phyloP scores from a whole-genome alignment of 2,113 vertebrate species.

The Andinoacara biseriatus region DNA sequence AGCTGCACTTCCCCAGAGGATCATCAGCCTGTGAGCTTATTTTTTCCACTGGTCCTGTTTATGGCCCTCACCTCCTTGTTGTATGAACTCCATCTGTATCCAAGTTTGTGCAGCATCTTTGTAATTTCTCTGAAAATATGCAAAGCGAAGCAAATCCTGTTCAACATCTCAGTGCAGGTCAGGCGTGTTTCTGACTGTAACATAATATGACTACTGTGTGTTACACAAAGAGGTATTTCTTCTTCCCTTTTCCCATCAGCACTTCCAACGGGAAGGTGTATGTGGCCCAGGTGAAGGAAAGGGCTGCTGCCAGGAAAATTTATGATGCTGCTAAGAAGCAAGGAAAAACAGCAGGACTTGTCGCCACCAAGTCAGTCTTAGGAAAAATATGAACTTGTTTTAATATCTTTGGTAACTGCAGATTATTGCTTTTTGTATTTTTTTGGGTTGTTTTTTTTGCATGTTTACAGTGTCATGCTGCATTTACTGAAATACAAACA shows the following conservation, averaged over 20 bases:
- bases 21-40: constrained; percentile 18
- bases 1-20: constrained; percentile 1
- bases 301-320: constrained; percentile 86
- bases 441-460: accelerated
- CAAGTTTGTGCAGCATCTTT: constrained; percentile 53
- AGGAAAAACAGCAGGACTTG: constrained; percentile 85
- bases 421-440: neutral
- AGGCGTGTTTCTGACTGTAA: constrained; percentile 29
- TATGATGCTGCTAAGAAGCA: constrained; percentile 84
- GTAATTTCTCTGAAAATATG: constrained; percentile 31
- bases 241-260: constrained; percentile 68
- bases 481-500: neutral
- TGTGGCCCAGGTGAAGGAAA: constrained; percentile 84
- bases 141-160: constrained; percentile 20
- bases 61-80: constrained; percentile 17
- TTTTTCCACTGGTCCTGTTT: constrained; percentile 48
- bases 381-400: neutral
- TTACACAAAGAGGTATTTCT: constrained; percentile 54
- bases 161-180: neutral
- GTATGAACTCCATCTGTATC: constrained; percentile 22
- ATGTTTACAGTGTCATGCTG: neutral
- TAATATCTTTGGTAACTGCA: neutral
- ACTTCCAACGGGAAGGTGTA: constrained; percentile 81
- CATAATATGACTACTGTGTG: constrained; percentile 58
- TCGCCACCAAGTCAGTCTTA: constrained; percentile 84